phyloP scores from a whole-genome alignment of 2,888 invertebrate genomes.

The Leptinotarsa tumamoca region DNA sequence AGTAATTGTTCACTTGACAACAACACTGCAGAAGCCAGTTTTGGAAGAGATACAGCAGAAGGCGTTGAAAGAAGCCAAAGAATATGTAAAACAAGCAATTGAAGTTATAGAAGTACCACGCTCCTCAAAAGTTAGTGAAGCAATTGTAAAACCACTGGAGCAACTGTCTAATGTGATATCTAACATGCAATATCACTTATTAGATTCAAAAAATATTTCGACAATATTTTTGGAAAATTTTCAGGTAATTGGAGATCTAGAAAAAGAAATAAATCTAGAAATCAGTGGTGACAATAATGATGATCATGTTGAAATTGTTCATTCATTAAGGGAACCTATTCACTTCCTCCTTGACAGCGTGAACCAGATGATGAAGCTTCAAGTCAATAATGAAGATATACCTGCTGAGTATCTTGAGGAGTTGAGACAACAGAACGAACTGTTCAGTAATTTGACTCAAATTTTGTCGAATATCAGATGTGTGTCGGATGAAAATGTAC shows the following conservation, averaged over 20 bases:
- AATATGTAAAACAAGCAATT: slow-evolving; percentile 42
- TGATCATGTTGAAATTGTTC: slow-evolving; percentile 22
- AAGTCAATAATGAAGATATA: slow-evolving; percentile 7
- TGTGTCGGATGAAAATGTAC: not conserved
- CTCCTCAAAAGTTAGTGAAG: not conserved
- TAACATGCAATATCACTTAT: slow-evolving; percentile 10
- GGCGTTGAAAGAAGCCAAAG: slow-evolving; percentile 42
- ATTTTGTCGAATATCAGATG: slow-evolving; percentile 9
- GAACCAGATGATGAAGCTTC: slow-evolving; percentile 39
- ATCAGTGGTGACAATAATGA: not conserved
- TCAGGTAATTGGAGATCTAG: slow-evolving; percentile 31
- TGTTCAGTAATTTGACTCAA: slow-evolving; percentile 5
- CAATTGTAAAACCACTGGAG: slow-evolving; percentile 27
- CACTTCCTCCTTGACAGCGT: slow-evolving; percentile 46
- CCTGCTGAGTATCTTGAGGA: slow-evolving; percentile 1
- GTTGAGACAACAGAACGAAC: slow-evolving; percentile 20
- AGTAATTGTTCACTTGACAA: slow-evolving; percentile 42
- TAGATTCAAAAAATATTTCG: not conserved
- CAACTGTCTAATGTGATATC: slow-evolving; percentile 12
- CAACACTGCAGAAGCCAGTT: slow-evolving; percentile 47
- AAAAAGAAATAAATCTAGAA: not conserved
- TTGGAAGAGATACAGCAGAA: slow-evolving; percentile 43
- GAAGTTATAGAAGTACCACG: slow-evolving; percentile 36
- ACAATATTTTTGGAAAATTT: slow-evolving; percentile 32
- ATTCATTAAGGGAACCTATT: slow-evolving; percentile 46